Conservation (phyloP, 2,797 vertebrate genomes). For the Varecia variegata region DNA sequence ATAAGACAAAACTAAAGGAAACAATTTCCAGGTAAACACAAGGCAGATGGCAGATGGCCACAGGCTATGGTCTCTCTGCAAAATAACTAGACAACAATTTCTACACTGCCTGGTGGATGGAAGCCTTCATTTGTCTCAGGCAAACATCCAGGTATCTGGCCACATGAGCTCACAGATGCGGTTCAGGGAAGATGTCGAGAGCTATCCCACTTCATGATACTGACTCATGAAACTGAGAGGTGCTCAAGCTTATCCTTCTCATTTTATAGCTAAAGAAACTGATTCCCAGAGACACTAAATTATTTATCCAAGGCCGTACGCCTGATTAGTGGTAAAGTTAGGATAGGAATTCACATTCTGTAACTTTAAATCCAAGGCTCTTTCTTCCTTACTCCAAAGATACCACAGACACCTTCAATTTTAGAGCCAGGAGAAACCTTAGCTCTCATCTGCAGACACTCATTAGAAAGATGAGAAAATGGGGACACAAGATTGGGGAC, state of each 20-base stretch:
- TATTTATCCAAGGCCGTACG: neutral
- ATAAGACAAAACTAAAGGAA: slow-evolving; percentile 36
- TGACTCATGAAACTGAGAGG: neutral
- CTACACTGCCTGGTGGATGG: neutral
- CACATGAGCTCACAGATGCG: neutral
- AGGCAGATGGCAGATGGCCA: neutral
- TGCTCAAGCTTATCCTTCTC: neutral
- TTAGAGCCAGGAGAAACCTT: neutral
- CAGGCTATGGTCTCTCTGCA: neutral
- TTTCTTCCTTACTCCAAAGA: neutral
- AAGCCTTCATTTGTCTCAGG: neutral
- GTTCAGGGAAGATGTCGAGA: neutral
- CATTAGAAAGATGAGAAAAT: neutral
- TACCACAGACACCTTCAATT: neutral
- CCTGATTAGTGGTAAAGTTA: neutral
- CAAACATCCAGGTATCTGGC: neutral
- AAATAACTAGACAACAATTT: neutral
- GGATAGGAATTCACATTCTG: neutral
- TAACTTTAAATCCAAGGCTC: neutral
- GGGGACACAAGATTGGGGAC: neutral
- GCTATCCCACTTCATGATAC: neutral
- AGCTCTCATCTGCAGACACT: neutral
- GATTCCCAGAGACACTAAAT: neutral
- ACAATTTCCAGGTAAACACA: neutral
- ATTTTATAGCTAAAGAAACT: neutral